Evolutionary conservation across 30 jellyfish, hydroid and myxozoan genomes (phyloP).

Genomic region (Clytia hemisphaerica): DNA sequence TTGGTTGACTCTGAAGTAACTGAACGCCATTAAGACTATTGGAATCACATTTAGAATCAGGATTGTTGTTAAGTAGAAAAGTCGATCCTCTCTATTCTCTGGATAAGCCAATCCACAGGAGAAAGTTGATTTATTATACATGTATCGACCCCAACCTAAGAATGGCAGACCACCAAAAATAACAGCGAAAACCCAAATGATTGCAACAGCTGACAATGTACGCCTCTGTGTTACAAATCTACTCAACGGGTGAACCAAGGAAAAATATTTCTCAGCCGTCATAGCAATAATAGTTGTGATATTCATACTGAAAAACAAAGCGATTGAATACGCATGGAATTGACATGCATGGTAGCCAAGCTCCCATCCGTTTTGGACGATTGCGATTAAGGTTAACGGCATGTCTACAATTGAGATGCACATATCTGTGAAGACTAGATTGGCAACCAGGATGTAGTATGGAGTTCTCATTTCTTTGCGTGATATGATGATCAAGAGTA

Average conservation of each 20-base stretch:
- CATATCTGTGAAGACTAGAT: slow-evolving; percentile 36
- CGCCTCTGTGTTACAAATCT: slow-evolving; percentile 32
- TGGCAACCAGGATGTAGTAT: slow-evolving; percentile 26
- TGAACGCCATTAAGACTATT: slow-evolving; percentile 29
- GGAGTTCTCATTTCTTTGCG: slow-evolving; percentile 51
- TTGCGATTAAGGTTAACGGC: slow-evolving; percentile 42
- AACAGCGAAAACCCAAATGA: slow-evolving; percentile 29
- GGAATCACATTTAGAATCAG: slow-evolving; percentile 37
- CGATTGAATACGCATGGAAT: slow-evolving; percentile 32
- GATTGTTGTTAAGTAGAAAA: slow-evolving; percentile 1
- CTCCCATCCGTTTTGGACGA: slow-evolving; percentile 36
- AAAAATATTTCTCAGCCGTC: slow-evolving; percentile 51
- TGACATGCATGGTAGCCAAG: slow-evolving; percentile 39
- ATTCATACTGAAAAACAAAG: slow-evolving; percentile 30
- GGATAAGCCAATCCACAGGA: slow-evolving; percentile 61
- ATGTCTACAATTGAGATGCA: slow-evolving; percentile 27
- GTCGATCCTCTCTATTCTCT: slow-evolving; percentile 19
- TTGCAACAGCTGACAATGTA: slow-evolving; percentile 9
- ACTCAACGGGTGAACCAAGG: slow-evolving; percentile 52
- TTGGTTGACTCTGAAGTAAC: slow-evolving; percentile 21
- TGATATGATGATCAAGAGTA: slow-evolving; percentile 3
- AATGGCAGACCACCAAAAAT: slow-evolving; percentile 28
- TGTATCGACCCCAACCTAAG: slow-evolving; percentile 48
- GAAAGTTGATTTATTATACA: slow-evolving; percentile 26
- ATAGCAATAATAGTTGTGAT: slow-evolving; percentile 45